A percentile compares a stretch with the other conserved stretches of the same genome.
phyloP scores from a whole-genome alignment of 1,140 invertebrate species.

The Drosophila obscura region DNA sequence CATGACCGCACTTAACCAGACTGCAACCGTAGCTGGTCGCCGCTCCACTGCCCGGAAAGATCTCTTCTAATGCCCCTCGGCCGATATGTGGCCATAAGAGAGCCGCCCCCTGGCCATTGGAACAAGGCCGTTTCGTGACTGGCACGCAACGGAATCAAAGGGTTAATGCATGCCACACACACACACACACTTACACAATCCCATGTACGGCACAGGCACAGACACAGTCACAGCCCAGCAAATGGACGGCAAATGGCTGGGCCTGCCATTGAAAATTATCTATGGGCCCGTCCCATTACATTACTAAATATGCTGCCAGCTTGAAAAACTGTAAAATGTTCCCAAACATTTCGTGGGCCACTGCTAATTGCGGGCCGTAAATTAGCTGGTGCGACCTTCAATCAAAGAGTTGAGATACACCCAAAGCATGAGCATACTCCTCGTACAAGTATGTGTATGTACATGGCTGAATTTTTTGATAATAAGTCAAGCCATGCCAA shows the following conservation, averaged over 20 bases:
- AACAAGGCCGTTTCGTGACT: slow-evolving; percentile 68
- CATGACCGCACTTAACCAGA: slow-evolving; percentile 10
- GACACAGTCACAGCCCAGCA: neutral
- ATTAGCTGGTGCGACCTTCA: slow-evolving; percentile 70
- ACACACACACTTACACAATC: slow-evolving; percentile 45
- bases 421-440: slow-evolving; percentile 21
- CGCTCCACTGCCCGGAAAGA: slow-evolving; percentile 20
- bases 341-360: slow-evolving; percentile 47
- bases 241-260: slow-evolving; percentile 41
- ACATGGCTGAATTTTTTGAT: slow-evolving; percentile 45
- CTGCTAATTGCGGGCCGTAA: slow-evolving; percentile 72
- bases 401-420: slow-evolving; percentile 44
- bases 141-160: slow-evolving; percentile 46
- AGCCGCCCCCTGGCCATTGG: neutral
- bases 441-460: neutral
- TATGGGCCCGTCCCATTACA: slow-evolving; percentile 52
- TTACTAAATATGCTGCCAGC: slow-evolving; percentile 55
- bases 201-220: neutral
- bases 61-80: slow-evolving; percentile 4
- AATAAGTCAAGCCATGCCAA: slow-evolving; percentile 34
- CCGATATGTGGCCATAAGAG: neutral
- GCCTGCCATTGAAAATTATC: slow-evolving; percentile 68
- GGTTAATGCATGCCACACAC: slow-evolving; percentile 69
- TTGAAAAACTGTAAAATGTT: slow-evolving; percentile 67
- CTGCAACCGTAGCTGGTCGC: slow-evolving; percentile 35